Evolutionary conservation across 2,797 vertebrate genomes (phyloP), one percentile per base, ranked within the genome.

Genomic region (Sebastiscus albofasciatus): DNA sequence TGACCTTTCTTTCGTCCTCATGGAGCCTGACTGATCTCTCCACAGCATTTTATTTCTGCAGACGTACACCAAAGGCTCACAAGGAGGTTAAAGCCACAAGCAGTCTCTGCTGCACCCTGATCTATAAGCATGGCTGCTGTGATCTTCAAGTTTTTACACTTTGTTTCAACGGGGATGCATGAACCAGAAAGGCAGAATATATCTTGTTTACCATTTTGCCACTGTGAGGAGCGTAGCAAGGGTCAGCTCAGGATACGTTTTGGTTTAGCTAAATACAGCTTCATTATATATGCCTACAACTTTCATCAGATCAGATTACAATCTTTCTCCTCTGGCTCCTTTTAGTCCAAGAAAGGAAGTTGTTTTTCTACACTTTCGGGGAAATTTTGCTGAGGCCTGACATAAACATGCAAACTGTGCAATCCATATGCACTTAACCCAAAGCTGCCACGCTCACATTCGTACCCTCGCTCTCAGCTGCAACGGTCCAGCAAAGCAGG

Each of bases 1-100:
- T 80, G 85, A 86, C 85, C 85, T 84, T 82, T 84, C 55, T 9
- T 61, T 56, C 6, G 16, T 80, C 77, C 55, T 82, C 33, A 27
- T 1, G 12, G 29, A 61, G 61, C 39, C 67, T 13, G 68, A 86
- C 22, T 80, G 77, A 80, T 89, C 73, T 33, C 49, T 62, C 7
- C 67, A 26, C 31, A 31, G 39, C 22, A 33, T 42, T 67, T 79
- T 8, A 60, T 64, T 70, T 73, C 49, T 36, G 29, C 54, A 62
- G 24, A 80, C 12, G 8, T 1, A 22, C 61, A 54, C 22, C 34
- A 16, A 55, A 64, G 42, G 6, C 39, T 61, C 10, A 5, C 3
- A 11, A 11, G 64, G 27, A 22, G 14, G 16, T 72, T 29, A 10
- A 68, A 76, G 20, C 56, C 10, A 27, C 36, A 24, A 34, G 16